Conservation (phyloP, 1,140 invertebrate genomes). For the Melitaea cinxia region DNA sequence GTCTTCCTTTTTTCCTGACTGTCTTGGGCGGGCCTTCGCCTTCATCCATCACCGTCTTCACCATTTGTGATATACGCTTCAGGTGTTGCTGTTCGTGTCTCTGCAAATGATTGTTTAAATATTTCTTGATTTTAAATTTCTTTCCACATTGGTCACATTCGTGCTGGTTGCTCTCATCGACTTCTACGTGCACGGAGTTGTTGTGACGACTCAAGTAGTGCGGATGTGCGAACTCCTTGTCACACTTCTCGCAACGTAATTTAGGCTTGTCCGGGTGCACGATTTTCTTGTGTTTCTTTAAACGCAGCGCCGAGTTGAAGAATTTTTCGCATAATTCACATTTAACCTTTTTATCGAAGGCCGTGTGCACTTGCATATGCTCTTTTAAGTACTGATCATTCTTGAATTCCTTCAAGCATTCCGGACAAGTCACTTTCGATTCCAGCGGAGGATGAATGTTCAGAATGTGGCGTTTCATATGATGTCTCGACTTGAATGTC, state of each 20-base stretch:
- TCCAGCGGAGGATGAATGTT: conserved; percentile 76
- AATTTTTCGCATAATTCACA: conserved; percentile 71
- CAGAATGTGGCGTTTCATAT: conserved; percentile 71
- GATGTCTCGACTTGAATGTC: conserved; percentile 71
- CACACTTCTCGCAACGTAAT: conserved; percentile 68
- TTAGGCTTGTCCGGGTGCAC: conserved; percentile 72
- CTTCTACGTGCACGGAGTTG: conserved; percentile 68
- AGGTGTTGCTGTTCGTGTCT: conserved; percentile 73
- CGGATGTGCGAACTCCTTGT: conserved; percentile 71
- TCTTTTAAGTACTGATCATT: conserved; percentile 75
- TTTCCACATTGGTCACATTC: conserved; percentile 70
- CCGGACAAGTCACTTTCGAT: conserved; percentile 69
- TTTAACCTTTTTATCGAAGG: conserved; percentile 64
- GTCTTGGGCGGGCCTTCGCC: conserved; percentile 27
- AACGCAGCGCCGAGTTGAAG: conserved; percentile 67
- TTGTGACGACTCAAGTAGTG: conserved; percentile 68
- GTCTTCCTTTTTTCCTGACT: conserved; percentile 50
- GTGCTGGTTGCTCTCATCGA: conserved; percentile 63
- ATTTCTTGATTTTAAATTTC: conserved; percentile 70
- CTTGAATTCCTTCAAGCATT: conserved; percentile 74
- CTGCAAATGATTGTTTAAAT: conserved; percentile 69
- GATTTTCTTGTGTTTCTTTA: conserved; percentile 76
- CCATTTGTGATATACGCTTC: conserved; percentile 72
- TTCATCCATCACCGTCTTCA: conserved; percentile 68
- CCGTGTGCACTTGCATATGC: conserved; percentile 74